Percentiles rank a stretch among this genome's conserved stretches.
These are phyloP conservation scores for Todus mexicanus DNA, from an alignment of 2,797 vertebrate genomes.

Conservation along the genomic window DNA sequence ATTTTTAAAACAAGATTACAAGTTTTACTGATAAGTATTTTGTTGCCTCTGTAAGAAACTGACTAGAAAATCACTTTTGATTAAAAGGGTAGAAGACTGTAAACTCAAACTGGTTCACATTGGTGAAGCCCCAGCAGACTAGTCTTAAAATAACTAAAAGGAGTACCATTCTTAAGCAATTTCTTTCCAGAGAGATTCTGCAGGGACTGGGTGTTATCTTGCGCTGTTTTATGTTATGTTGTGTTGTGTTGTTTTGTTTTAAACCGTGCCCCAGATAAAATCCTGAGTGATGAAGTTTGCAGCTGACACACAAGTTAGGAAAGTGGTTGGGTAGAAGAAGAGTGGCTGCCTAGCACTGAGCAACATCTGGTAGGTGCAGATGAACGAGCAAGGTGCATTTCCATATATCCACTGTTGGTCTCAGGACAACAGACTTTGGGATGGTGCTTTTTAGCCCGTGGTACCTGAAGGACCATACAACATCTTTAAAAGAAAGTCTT, in stretches of 20 bases:
- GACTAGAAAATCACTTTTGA: neutral
- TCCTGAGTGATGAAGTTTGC: neutral
- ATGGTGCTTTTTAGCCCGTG: neutral
- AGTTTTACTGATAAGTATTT: neutral
- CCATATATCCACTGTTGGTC: neutral
- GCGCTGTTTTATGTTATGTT: neutral
- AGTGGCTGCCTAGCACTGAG: neutral
- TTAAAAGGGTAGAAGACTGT: neutral
- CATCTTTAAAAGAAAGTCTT: neutral
- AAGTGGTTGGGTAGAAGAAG: accelerated
- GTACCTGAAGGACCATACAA: neutral
- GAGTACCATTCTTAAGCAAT: neutral
- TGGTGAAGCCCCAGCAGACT: neutral
- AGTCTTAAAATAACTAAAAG: neutral
- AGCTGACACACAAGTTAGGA: neutral
- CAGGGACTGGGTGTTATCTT: neutral
- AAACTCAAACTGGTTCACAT: neutral
- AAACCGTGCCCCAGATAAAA: neutral
- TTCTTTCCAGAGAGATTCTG: neutral
- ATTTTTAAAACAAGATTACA: neutral
- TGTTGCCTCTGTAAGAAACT: neutral
- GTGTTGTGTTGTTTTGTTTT: neutral
- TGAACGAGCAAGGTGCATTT: neutral
- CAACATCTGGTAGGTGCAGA: neutral
- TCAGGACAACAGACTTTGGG: neutral